These are phyloP conservation scores for Lepidurus packardi DNA, from an alignment of 1,140 invertebrate genomes.

Conservation along the genomic window DNA sequence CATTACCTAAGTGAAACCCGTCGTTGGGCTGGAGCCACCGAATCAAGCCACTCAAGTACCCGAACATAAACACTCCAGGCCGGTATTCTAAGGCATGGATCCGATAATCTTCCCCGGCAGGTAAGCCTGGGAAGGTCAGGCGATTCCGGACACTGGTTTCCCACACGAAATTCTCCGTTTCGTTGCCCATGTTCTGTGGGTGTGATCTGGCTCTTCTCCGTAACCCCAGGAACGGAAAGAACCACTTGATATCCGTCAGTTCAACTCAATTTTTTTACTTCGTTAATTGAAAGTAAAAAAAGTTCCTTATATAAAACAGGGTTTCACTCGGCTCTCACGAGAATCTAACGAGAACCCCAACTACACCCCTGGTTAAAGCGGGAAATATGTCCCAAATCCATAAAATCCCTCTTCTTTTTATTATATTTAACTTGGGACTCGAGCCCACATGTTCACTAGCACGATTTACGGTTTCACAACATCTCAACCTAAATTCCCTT, in stretches of 20 bases:
- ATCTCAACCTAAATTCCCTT: not conserved
- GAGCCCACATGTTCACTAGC: not conserved
- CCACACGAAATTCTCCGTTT: not conserved
- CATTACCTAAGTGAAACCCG: not conserved
- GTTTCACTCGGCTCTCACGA: not conserved
- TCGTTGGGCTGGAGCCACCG: constrained; percentile 9
- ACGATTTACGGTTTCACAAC: not conserved
- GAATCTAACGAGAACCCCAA: not conserved
- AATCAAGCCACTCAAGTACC: not conserved
- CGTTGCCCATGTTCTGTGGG: not conserved
- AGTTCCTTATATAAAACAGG: not conserved
- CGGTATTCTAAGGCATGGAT: not conserved
- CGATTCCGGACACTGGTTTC: not conserved
- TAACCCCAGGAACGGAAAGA: constrained; percentile 9
- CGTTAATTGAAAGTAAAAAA: not conserved
- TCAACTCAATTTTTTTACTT: not conserved
- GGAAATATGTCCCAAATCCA: not conserved
- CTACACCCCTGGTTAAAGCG: not conserved
- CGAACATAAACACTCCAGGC: not conserved
- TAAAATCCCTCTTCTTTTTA: not conserved
- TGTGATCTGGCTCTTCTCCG: not conserved
- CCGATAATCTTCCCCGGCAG: not conserved
- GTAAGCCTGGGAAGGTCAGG: not conserved
- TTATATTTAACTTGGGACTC: not conserved
- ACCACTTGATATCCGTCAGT: not conserved